Conservation (phyloP, 2,113 vertebrate species). For the Indicator indicator region DNA sequence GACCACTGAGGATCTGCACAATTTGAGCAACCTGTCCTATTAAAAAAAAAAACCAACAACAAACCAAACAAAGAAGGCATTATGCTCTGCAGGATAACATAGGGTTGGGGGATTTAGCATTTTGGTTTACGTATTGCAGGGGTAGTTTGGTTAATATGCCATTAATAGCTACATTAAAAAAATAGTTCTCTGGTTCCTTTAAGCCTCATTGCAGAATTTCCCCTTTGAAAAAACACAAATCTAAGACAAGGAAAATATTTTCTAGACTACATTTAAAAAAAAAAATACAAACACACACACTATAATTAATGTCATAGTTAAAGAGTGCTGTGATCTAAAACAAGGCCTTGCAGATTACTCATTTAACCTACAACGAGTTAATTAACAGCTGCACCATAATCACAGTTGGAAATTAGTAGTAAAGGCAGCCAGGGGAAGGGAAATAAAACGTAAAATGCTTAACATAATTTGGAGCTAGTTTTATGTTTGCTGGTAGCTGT, state of each 20-base stretch:
- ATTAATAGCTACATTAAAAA: not conserved
- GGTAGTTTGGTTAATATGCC: not conserved
- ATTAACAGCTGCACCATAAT: conserved; percentile 20
- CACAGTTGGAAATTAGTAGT: conserved; percentile 13
- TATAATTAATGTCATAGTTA: not conserved
- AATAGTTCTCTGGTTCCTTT: not conserved
- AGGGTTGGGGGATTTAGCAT: not conserved
- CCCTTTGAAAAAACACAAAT: not conserved
- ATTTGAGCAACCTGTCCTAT: not conserved
- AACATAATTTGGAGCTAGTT: not conserved
- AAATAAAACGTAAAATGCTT: conserved; percentile 8
- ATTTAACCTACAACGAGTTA: not conserved
- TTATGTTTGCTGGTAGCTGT: not conserved
- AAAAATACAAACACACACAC: not conserved
- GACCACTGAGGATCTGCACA: not conserved
- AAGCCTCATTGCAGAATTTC: not conserved
- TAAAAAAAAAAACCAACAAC: not conserved
- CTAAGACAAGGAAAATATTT: not conserved
- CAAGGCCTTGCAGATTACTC: not conserved
- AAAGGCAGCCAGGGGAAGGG: not conserved
- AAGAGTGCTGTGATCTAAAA: not conserved
- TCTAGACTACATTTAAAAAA: not conserved
- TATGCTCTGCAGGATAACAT: not conserved
- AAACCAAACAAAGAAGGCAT: not conserved
- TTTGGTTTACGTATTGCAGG: not conserved